Evolutionary conservation across 2,888 invertebrate genomes (phyloP).

Genomic region (Arrhopalites spinosus): DNA sequence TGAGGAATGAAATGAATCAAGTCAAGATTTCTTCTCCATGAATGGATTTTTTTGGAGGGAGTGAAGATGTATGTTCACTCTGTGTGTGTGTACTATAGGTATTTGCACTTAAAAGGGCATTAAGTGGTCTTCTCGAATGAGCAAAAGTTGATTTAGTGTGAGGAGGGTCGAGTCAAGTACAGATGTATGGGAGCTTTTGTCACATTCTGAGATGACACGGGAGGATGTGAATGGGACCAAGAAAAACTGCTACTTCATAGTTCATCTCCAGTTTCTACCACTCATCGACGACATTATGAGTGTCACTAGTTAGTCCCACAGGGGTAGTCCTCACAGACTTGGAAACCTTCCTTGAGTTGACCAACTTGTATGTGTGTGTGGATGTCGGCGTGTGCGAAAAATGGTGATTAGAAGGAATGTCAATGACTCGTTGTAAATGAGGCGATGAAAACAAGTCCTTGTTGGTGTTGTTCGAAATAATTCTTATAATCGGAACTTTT

Average conservation of each 20-base stretch:
- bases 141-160: conserved; percentile 40
- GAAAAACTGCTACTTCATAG: background rate
- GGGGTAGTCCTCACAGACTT: background rate
- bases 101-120: conserved; percentile 37
- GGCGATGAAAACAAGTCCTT: conserved; percentile 31
- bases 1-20: conserved; percentile 3
- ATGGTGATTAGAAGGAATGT: conserved; percentile 28
- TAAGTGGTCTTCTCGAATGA: conserved; percentile 39
- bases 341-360: conserved; percentile 10
- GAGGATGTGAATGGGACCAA: background rate
- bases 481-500: background rate
- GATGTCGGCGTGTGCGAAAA: conserved; percentile 34
- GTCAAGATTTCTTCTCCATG: background rate
- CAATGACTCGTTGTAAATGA: conserved; percentile 33
- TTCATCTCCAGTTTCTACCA: conserved; percentile 24
- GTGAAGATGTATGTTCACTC: background rate
- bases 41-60: conserved; percentile 14
- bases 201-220: conserved; percentile 27
- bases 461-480: background rate
- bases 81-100: background rate
- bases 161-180: conserved; percentile 22
- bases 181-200: conserved; percentile 37
- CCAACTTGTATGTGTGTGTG: conserved; percentile 9
- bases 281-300: conserved; percentile 9
- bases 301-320: conserved; percentile 1